phyloP scores from a whole-genome alignment of 2,888 invertebrate genomes.

The Acanthosepion pharaonis region DNA sequence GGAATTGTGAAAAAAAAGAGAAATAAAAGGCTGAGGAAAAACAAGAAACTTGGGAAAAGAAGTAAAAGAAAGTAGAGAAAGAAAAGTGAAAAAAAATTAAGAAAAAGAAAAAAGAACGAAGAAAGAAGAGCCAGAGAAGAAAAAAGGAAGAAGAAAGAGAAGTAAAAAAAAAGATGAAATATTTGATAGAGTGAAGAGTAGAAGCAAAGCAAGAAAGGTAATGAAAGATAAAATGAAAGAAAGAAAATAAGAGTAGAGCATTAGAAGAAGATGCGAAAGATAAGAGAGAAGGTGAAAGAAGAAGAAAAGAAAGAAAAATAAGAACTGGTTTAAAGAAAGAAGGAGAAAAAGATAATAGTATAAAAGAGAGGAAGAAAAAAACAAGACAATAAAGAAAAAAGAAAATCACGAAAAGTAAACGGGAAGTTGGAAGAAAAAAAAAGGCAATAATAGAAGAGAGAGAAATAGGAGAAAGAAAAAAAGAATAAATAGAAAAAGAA shows the following conservation, averaged over 20 bases:
- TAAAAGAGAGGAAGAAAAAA: too few species aligned
- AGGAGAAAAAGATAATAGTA: too few species aligned
- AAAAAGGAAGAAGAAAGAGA: background rate
- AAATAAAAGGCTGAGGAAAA: background rate
- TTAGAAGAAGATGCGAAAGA: too few species aligned
- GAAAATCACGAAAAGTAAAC: too few species aligned
- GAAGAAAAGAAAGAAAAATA: too few species aligned
- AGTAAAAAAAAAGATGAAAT: background rate
- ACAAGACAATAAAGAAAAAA: too few species aligned
- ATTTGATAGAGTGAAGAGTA: background rate
- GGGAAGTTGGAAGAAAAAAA: background rate
- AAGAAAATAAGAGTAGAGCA: too few species aligned
- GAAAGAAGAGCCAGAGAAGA: background rate
- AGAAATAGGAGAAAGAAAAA: background rate
- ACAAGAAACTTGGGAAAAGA: background rate
- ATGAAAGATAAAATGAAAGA: too few species aligned
- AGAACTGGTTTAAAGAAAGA: too few species aligned
- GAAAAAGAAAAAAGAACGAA: background rate
- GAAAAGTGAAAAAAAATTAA: background rate
- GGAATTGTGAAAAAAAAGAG: background rate
- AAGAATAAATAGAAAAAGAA: background rate
- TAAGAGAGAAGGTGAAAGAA: too few species aligned
- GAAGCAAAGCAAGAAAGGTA: background rate
- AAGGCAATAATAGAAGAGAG: background rate
- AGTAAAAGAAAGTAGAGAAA: background rate